These are phyloP conservation scores for Antedon mediterranea DNA, from an alignment of 53 echinoderm and acorn worm species.

Conservation along the genomic window DNA sequence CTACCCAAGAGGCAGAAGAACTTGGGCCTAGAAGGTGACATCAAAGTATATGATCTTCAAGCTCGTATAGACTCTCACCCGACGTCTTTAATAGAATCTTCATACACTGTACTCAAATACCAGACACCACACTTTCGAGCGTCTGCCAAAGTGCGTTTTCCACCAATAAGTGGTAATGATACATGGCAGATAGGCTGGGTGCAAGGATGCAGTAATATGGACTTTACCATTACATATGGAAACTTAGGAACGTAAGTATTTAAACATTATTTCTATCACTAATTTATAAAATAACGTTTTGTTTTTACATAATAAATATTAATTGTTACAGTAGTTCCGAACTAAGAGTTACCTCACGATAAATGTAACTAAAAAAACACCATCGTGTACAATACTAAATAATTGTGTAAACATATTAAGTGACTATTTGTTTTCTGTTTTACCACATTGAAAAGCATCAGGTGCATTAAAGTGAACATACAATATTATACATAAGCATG, in stretches of 20 bases:
- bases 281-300: too few species aligned
- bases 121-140: constrained; percentile 94
- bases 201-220: constrained; percentile 91
- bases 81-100: constrained; percentile 78
- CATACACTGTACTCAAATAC: constrained; percentile 89
- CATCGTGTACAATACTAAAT: too few species aligned
- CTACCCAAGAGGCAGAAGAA: constrained; percentile 90
- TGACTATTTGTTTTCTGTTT: too few species aligned
- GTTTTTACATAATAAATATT: too few species aligned
- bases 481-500: too few species aligned
- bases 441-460: too few species aligned
- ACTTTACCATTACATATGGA: constrained; percentile 91
- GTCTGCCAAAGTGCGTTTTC: constrained; percentile 85
- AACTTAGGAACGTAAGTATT: constrained; percentile 89
- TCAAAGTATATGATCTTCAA: constrained; percentile 85
- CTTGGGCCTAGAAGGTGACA: constrained; percentile 82
- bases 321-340: too few species aligned
- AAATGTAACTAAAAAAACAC: too few species aligned
- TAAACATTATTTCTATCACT: too few species aligned
- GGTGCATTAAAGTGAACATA: too few species aligned
- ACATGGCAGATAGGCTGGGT: constrained; percentile 97
- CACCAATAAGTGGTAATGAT: constrained; percentile 70
- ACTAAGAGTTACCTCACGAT: too few species aligned
- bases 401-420: too few species aligned
- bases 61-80: constrained; percentile 92